Evolutionary conservation across 2,888 invertebrate genomes (phyloP).

Genomic region (Drosophila robusta): DNA sequence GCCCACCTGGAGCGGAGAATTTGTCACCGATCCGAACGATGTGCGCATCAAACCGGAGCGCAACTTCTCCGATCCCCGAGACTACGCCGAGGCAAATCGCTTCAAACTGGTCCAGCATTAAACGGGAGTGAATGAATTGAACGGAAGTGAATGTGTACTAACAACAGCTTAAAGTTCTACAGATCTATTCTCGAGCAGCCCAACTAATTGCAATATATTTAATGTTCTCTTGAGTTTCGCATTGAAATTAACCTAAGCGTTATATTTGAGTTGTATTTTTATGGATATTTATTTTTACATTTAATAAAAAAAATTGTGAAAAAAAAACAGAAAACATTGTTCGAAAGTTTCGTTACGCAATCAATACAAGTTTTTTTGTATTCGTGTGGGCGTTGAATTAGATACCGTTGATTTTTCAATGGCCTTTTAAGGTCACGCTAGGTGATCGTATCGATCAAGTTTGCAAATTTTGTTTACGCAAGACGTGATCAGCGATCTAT

Average conservation of each 20-base stretch:
- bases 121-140: constrained; percentile 21
- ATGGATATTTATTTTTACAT: constrained; percentile 66
- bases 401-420: constrained; percentile 22
- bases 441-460: constrained; percentile 25
- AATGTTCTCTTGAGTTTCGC: constrained; percentile 55
- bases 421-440: constrained; percentile 40
- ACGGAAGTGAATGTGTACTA: constrained; percentile 17
- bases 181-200: constrained; percentile 23
- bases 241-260: constrained; percentile 65
- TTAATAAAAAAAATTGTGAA: constrained; percentile 57
- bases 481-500: neutral
- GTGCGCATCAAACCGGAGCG: constrained; percentile 83
- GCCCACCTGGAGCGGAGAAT: constrained; percentile 83
- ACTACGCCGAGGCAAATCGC: constrained; percentile 83
- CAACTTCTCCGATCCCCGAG: constrained; percentile 83
- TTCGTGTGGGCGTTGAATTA: constrained; percentile 44
- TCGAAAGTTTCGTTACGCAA: constrained; percentile 1
- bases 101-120: constrained; percentile 74
- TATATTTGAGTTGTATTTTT: constrained; percentile 52
- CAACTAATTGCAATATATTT: constrained; percentile 49
- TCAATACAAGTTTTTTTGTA: neutral
- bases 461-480: constrained; percentile 30
- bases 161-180: constrained; percentile 38
- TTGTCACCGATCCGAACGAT: constrained; percentile 83
- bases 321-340: constrained; percentile 7